A percentile compares a stretch with the other conserved stretches of the same genome.
Conservation (phyloP, 2,797 vertebrate genomes). For the Linurgus olivaceus region DNA sequence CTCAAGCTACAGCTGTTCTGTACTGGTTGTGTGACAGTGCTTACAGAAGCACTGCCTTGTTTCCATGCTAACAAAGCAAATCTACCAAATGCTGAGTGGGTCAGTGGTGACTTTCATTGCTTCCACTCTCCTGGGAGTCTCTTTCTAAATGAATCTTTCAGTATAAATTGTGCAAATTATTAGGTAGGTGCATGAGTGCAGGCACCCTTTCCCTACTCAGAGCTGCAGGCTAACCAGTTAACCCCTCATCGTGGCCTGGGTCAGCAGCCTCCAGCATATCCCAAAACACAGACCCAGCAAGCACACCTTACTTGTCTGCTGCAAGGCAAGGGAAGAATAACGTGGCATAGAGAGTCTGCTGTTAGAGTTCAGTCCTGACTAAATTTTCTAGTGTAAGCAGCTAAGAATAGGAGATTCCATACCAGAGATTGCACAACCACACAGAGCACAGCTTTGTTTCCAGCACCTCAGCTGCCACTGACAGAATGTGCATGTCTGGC, state of each 20-base stretch:
- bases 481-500: neutral
- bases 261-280: neutral
- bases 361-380: neutral
- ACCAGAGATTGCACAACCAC: neutral
- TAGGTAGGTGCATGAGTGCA: neutral
- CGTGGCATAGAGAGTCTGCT: neutral
- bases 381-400: neutral
- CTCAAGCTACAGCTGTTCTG: neutral
- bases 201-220: neutral
- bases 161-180: neutral
- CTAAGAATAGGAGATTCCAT: conserved; percentile 12
- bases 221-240: neutral
- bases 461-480: neutral
- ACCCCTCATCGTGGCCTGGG: neutral
- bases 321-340: neutral
- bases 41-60: neutral
- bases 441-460: neutral
- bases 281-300: neutral
- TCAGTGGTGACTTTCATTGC: neutral
- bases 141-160: neutral
- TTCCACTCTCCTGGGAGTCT: neutral
- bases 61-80: neutral
- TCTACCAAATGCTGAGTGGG: neutral
- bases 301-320: neutral
- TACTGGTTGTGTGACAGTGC: neutral